A percentile compares a stretch with the other conserved stretches of the same genome.
Conservation (phyloP, 2,113 vertebrate species). For the Anarrhichthys ocellatus region DNA sequence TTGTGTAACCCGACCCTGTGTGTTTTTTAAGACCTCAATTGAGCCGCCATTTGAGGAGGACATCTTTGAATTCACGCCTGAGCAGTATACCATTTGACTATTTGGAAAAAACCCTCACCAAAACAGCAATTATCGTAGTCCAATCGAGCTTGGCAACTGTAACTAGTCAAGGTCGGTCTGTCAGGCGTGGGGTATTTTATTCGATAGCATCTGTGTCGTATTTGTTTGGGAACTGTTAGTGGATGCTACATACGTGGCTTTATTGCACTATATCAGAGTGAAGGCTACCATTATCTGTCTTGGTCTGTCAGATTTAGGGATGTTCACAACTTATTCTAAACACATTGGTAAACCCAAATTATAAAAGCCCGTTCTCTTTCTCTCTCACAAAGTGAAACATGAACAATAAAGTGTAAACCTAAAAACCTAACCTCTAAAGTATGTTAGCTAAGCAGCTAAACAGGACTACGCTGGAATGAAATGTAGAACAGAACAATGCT, state of each 20-base stretch:
- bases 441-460: neutral
- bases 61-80: conserved; percentile 10
- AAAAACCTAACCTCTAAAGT: neutral
- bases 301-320: neutral
- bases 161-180: neutral
- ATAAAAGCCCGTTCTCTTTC: neutral
- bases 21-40: conserved; percentile 30
- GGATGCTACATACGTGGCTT: neutral
- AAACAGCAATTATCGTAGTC: neutral
- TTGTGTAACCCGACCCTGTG: conserved; percentile 44
- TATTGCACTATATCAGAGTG: neutral
- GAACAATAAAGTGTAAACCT: too few species aligned
- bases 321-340: neutral
- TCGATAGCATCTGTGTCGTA: neutral
- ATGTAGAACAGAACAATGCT: neutral
- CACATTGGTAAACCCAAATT: neutral
- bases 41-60: neutral
- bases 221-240: neutral
- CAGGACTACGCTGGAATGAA: neutral
- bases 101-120: neutral
- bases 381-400: neutral
- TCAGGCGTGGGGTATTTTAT: neutral
- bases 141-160: neutral
- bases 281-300: neutral
- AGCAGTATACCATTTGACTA: neutral